phyloP scores from a whole-genome alignment of 2,888 invertebrate genomes.

The Cartodere bifasciata region DNA sequence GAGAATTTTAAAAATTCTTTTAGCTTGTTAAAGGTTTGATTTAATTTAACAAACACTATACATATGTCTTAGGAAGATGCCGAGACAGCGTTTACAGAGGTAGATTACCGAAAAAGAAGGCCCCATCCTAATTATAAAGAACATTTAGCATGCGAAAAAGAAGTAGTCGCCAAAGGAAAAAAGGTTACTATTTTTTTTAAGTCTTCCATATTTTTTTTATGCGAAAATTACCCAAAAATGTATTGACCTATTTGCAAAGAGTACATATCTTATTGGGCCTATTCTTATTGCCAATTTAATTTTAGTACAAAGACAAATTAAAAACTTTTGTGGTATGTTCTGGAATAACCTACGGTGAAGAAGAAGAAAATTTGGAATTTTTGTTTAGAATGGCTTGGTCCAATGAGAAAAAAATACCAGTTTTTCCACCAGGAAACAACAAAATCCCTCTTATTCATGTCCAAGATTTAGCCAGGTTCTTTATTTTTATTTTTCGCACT shows the following conservation, averaged over 20 bases:
- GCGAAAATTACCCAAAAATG: too few relatives aligned
- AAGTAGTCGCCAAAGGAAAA: conserved; percentile 7
- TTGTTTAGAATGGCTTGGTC: conserved; percentile 57
- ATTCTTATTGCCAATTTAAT: too few relatives aligned
- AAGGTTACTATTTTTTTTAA: conserved; percentile 8
- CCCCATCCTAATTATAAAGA: conserved; percentile 10
- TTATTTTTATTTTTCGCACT: too few relatives aligned
- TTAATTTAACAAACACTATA: neutral
- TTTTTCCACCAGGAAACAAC: conserved; percentile 46
- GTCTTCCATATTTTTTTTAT: too few relatives aligned
- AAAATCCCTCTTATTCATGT: conserved; percentile 50
- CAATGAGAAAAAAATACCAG: conserved; percentile 44
- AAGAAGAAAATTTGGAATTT: conserved; percentile 46
- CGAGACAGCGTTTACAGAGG: conserved; percentile 6
- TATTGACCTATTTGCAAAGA: too few relatives aligned
- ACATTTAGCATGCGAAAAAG: conserved; percentile 9
- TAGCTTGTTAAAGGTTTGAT: too few relatives aligned
- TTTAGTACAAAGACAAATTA: conserved; percentile 27
- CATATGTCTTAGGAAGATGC: conserved; percentile 4
- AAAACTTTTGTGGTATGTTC: conserved; percentile 43
- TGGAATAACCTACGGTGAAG: conserved; percentile 50
- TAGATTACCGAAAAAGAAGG: conserved; percentile 7
- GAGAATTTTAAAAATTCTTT: too few relatives aligned
- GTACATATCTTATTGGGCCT: too few relatives aligned
- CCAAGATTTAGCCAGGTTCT: conserved; percentile 39